Conservation (phyloP, 2,113 vertebrate genomes). For the Periophthalmus modestus region DNA sequence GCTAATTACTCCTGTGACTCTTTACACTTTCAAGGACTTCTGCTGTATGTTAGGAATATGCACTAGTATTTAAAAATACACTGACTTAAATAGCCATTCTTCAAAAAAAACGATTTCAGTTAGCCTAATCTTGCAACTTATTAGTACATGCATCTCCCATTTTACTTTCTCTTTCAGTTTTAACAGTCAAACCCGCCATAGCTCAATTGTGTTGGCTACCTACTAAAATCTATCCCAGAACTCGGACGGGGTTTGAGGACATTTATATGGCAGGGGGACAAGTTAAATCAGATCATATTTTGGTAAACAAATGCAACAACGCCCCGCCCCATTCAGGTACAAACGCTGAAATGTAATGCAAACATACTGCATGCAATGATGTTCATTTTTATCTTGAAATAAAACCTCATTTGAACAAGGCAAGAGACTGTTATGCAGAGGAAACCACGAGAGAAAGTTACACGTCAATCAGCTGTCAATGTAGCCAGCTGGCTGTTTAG, state of each 20-base stretch:
- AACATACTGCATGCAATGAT: too few relatives aligned
- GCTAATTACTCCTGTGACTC: slow-evolving; percentile 51
- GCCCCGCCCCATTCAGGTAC: neutral
- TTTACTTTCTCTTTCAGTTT: neutral
- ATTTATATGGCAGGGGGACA: too few relatives aligned
- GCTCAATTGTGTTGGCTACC: neutral
- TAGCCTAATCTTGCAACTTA: neutral
- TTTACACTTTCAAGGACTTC: slow-evolving; percentile 34
- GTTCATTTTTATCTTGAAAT: neutral
- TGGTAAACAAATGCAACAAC: neutral
- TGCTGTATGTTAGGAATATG: neutral
- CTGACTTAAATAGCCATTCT: too few relatives aligned
- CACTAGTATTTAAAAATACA: too few relatives aligned
- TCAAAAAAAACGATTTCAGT: too few relatives aligned
- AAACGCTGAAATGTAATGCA: neutral
- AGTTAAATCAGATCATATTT: neutral
- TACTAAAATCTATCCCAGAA: too few relatives aligned
- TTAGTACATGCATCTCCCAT: neutral
- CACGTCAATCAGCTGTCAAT: neutral
- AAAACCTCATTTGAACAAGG: neutral
- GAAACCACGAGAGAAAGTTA: neutral
- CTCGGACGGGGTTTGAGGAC: too few relatives aligned
- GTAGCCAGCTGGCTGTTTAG: neutral
- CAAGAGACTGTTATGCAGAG: neutral
- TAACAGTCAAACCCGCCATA: neutral